These are phyloP conservation scores for Piprites chloris DNA, from an alignment of 2,113 vertebrate genomes.

Conservation along the genomic window DNA sequence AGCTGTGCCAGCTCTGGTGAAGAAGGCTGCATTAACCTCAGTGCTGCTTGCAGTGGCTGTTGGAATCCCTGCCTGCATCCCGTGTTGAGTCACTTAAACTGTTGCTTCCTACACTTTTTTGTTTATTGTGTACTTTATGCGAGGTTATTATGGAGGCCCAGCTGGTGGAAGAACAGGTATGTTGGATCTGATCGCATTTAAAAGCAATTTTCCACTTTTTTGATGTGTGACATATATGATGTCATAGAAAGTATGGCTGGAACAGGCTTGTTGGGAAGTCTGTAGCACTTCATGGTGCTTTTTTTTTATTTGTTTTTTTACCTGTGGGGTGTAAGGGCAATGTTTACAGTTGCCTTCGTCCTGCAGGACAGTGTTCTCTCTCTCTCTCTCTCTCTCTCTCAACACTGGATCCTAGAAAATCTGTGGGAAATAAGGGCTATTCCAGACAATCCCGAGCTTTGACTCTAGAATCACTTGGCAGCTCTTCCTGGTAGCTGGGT, in stretches of 20 bases:
- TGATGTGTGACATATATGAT: background rate
- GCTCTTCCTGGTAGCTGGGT: background rate
- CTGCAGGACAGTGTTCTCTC: background rate
- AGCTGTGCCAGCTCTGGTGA: background rate
- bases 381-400: background rate
- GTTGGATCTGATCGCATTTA: background rate
- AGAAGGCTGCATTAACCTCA: background rate
- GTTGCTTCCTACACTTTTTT: background rate
- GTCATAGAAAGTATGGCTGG: background rate
- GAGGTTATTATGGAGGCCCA: background rate
- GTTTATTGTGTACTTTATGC: background rate
- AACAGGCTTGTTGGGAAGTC: background rate
- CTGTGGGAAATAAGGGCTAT: background rate
- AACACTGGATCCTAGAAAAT: background rate
- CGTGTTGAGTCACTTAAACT: background rate
- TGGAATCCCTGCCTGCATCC: background rate
- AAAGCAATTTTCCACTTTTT: background rate
- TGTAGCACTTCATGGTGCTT: background rate
- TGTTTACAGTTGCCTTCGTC: background rate
- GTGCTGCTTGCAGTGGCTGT: background rate
- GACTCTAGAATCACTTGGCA: background rate
- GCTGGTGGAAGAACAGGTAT: background rate
- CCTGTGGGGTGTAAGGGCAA: rapidly evolving
- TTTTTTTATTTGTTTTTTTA: background rate
- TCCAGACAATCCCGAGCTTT: background rate